phyloP scores from a whole-genome alignment of 1,140 invertebrate species.

The Formica exsecta region DNA sequence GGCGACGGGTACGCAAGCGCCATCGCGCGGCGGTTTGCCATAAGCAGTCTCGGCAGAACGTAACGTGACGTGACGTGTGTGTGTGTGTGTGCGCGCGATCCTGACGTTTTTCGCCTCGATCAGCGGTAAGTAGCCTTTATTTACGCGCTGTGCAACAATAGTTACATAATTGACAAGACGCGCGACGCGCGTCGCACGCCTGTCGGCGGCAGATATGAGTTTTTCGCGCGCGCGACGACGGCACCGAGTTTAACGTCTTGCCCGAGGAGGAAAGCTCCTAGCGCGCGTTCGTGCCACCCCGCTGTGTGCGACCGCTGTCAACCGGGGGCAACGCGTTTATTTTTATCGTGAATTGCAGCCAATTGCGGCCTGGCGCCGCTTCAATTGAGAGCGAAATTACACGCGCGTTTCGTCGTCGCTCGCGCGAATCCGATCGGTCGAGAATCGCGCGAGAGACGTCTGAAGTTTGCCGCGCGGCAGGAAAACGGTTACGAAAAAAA shows the following conservation, averaged over 20 bases:
- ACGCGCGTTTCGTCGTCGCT: background rate
- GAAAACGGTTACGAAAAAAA: background rate
- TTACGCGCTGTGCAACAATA: slow-evolving; percentile 82
- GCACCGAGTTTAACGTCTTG: slow-evolving; percentile 25
- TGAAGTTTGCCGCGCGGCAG: background rate
- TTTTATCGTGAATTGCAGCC: slow-evolving; percentile 75
- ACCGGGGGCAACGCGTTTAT: slow-evolving; percentile 76
- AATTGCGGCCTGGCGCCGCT: slow-evolving; percentile 47
- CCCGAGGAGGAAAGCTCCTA: slow-evolving; percentile 73
- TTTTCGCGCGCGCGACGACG: slow-evolving; percentile 5
- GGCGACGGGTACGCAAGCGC: slow-evolving; percentile 73
- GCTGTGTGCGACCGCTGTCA: slow-evolving; percentile 71
- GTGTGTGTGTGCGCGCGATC: slow-evolving; percentile 77
- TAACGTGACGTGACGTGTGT: slow-evolving; percentile 69
- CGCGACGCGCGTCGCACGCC: slow-evolving; percentile 56
- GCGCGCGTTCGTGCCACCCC: slow-evolving; percentile 76
- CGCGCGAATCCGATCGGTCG: slow-evolving; percentile 24
- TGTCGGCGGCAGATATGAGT: slow-evolving; percentile 71
- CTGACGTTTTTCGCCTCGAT: slow-evolving; percentile 83
- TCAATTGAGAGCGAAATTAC: slow-evolving; percentile 59
- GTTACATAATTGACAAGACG: slow-evolving; percentile 82
- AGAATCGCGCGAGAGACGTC: background rate
- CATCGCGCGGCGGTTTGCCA: slow-evolving; percentile 72
- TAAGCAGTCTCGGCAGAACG: slow-evolving; percentile 67
- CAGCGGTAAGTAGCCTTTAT: slow-evolving; percentile 85